Evolutionary conservation across 2,888 invertebrate species (phyloP).

Genomic region (Rotaria macrura): DNA sequence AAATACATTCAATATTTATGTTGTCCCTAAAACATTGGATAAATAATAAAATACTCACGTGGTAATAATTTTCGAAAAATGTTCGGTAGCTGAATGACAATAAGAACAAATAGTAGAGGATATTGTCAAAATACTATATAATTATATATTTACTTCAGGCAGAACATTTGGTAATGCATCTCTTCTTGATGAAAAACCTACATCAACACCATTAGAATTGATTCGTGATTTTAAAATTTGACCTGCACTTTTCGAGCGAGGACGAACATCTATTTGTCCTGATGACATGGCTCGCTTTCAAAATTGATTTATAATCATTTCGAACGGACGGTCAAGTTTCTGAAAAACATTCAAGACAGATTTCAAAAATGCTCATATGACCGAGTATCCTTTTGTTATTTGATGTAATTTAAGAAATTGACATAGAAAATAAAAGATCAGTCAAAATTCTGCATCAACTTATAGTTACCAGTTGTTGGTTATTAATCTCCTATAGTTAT

Average conservation of each 20-base stretch:
- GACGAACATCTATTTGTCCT: not conserved
- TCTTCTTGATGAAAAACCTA: not conserved
- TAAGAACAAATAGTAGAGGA: too few species aligned
- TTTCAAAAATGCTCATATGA: too few species aligned
- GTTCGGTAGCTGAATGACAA: not conserved
- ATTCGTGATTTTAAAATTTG: not conserved
- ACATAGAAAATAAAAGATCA: too few species aligned
- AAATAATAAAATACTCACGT: not conserved
- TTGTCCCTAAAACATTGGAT: too few species aligned
- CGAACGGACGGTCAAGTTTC: too few species aligned
- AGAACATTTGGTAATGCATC: not conserved
- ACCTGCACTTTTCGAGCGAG: not conserved
- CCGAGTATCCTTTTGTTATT: too few species aligned
- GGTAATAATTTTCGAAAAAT: constrained; percentile 11
- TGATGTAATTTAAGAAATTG: too few species aligned
- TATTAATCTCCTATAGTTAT: too few species aligned
- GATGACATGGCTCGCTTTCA: not conserved
- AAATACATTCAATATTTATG: not conserved
- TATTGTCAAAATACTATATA: too few species aligned
- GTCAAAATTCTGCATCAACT: too few species aligned
- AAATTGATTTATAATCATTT: not conserved
- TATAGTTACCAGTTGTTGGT: too few species aligned
- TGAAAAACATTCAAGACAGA: too few species aligned
- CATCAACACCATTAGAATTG: not conserved
- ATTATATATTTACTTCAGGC: not conserved